Evolutionary conservation across 2,797 vertebrate genomes (phyloP), one percentile per base, ranked within the genome.

Genomic region (Muscicapa comitata): DNA sequence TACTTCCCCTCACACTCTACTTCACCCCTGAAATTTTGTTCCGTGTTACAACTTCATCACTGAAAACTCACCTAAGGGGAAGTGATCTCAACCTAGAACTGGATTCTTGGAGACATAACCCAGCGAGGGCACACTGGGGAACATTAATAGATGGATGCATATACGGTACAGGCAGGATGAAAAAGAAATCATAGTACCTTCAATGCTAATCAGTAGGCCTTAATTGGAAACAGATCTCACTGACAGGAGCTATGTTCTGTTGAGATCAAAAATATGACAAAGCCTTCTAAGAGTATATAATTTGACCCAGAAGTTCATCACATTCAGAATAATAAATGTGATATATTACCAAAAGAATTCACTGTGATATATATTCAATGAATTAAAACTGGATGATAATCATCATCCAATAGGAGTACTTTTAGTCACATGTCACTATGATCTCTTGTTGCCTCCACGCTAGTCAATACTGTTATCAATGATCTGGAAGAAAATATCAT

Each of bases 41-140:
- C 20, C 0, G 0, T 50, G 8, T 54, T 63, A 18, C 26, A 67
- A 42, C 6, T 18, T 7, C 0, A 12, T 31, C 21, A n/a, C 21
- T 67, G 57, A 35, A 63, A 80, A 63, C 7, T 80, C 21, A 68
- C 11, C 11, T n/a, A n/a, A 83, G 26, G 6, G 3, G 2, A 48
- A 37, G 10, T 21, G 23, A 72, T 54, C n/a, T 66, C 47, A 87
- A 12, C 4, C 7, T 68, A 31, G 23, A 86, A 83, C 31, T 33
- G 67, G 15, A 8, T 77, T 84, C 47, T 43, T 83, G 25, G 29
- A 81, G 29, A 50, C 9, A 13, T 21, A n/a, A 42, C 25, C 9
- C 28, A 9, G 42, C 4, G 1, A 62, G 62, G 40, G 6, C 4
- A 7, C 26, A 26, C 7, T 14, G 26, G 16, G 8, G 10, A 72